Evolutionary conservation across 2,888 invertebrate genomes (phyloP), one percentile per base, ranked within the genome.

Genomic region (Hydriomena furcata): DNA sequence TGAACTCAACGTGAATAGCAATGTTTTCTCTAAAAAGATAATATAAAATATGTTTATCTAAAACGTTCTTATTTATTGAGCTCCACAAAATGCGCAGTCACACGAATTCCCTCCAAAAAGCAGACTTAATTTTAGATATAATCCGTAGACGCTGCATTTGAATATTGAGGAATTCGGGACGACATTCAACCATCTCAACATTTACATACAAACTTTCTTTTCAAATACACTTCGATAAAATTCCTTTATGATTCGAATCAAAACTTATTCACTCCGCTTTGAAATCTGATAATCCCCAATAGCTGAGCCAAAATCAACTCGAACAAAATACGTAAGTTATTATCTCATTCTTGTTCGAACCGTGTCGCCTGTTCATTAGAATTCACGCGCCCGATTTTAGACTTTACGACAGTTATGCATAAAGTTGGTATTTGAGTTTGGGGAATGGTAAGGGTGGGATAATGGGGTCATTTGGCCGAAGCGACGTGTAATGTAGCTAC

Each of bases 381-480:
- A 65, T 52, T 50, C 34, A 52, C 55, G 48, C 60, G 60, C 57
- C 51, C 54, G 66, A 74, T 65, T 71, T 66, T 66, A 68, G 65
- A 65, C 76, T 72, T 72, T 76, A 63, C 52, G 40, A 35, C 47
- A 41, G 43, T 42, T 44, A 52, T 35, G 41, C 48, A 61, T 77
- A 84, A 68, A 71, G 82, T 78, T 63, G 63, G 58, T 63, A 74
- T 77, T 82, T 60, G 70, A 48, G 60, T 64, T 63, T 47, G 48
- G 51, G 54, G 40, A 46, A 45, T 58, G 58, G 62, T 73, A 72
- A 77, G 82, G 80, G 79, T 74, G 77, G 80, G 71, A 74, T 82
- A 84, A 84, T 83, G 76, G 76, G 80, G 79, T 83, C 79, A 82
- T 84, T 84, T 80, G 75, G 77, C 72, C 78, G 76, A 66, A 73